Conservation (phyloP, 2,888 invertebrate genomes). For the Belgica antarctica region DNA sequence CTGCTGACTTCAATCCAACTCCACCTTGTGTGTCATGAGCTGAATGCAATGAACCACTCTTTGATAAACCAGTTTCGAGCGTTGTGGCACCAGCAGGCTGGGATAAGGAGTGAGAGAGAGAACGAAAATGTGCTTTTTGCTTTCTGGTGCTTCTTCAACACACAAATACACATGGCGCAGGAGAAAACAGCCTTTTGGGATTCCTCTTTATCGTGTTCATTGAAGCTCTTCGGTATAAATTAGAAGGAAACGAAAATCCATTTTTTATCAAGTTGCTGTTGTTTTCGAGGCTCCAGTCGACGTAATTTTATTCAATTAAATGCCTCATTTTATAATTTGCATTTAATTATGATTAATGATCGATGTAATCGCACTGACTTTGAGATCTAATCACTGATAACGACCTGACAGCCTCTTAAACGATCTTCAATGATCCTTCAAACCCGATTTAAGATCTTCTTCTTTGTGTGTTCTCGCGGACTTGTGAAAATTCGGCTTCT, state of each 20-base stretch:
- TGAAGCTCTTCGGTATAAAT: not conserved
- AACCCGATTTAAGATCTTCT: too few relatives aligned
- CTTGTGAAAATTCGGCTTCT: too few relatives aligned
- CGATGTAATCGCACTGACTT: too few relatives aligned
- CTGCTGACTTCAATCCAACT: too few relatives aligned
- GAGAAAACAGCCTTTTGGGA: not conserved
- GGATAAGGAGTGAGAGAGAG: not conserved
- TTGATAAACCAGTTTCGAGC: conserved; percentile 32
- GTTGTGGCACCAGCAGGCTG: not conserved
- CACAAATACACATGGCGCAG: not conserved
- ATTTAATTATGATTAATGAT: conserved; percentile 11
- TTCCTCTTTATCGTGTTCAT: conserved; percentile 13
- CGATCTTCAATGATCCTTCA: too few relatives aligned
- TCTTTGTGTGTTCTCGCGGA: too few relatives aligned
- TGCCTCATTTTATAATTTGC: not conserved
- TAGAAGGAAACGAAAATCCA: not conserved
- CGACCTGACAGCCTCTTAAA: too few relatives aligned
- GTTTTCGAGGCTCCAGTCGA: not conserved
- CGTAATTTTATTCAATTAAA: conserved; percentile 1
- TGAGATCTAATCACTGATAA: too few relatives aligned
- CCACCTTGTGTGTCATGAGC: not conserved
- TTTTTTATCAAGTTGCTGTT: not conserved
- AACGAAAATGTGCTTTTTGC: not conserved
- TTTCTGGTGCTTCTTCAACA: conserved; percentile 5
- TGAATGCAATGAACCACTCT: conserved; percentile 27